Evolutionary conservation across 1,140 invertebrate genomes (phyloP), one percentile per base, ranked within the genome.

Genomic region (Drosophila carrolli): DNA sequence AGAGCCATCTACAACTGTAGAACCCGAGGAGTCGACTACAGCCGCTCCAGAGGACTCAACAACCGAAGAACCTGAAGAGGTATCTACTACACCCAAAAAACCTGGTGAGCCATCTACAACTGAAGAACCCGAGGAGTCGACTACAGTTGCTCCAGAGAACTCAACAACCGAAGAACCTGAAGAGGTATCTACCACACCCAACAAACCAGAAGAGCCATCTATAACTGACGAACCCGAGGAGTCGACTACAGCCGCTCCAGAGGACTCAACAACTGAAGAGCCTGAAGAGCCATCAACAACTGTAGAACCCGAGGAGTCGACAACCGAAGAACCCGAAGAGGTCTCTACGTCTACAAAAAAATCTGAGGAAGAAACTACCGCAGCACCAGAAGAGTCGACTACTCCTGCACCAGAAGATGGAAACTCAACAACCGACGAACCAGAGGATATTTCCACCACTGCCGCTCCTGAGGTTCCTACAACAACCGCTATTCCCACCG

Each of bases 181-280:
- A 27, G 46, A 13, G 2, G 23, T 23, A 0, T 23, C 23, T 23
- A 23, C 23, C 0, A 23, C 23, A 23, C 2, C 23, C 23, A 23
- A 4, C 0, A 23, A 23, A 4, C 23, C 23, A 4, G 13, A 0
- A 16, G 48, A 7, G 4, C 23, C 23, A 23, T n/a, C 44, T 2
- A 73, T 62, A 4, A 27, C 48, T 6, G 60, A 29, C 0, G 61
- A 16, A 8, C 35, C 46, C 1, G 53, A 35, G 11, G 51, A 23
- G 23, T 32, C 29, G 29, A 60, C 43, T 2, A 61, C 62, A 5
- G 37, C 16, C 27, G 11, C 43, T 13, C 51, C 37, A 38, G 32
- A 59, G 29, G 58, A 60, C 11, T 19, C 43, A 6, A 60, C 57
- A 1, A 63, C 59, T 5, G 63, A 47, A 4, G 27, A 13, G 0